These are phyloP conservation scores for Mnemiopsis leidyi DNA, from an alignment of 37 sponge, comb jelly and placozoan species.

Conservation along the genomic window DNA sequence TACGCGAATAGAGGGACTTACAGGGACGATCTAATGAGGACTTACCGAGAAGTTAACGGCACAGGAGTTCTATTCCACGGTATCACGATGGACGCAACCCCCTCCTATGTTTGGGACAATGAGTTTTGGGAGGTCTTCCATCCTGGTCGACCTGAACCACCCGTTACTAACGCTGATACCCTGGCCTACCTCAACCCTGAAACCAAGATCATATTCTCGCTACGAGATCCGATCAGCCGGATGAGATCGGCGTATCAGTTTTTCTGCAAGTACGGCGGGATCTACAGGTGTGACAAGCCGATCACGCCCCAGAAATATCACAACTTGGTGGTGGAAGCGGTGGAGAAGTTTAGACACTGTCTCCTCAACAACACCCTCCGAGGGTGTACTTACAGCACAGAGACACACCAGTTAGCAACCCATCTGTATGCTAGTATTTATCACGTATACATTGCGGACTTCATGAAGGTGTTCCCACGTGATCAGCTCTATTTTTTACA, in stretches of 20 bases:
- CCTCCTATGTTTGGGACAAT: slow-evolving; percentile 29
- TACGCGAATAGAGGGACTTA: not conserved
- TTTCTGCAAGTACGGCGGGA: not conserved
- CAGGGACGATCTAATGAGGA: not conserved
- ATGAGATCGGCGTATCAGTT: slow-evolving; percentile 49
- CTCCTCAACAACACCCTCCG: not conserved
- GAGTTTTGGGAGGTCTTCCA: slow-evolving; percentile 55
- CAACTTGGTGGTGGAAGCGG: not conserved
- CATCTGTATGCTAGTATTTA: not conserved
- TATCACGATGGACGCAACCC: slow-evolving; percentile 48
- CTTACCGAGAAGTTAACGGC: not conserved
- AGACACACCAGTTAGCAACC: slow-evolving; percentile 15
- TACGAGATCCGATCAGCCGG: not conserved
- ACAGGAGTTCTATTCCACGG: not conserved
- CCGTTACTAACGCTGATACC: slow-evolving; percentile 28
- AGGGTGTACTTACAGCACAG: slow-evolving; percentile 36
- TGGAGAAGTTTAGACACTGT: not conserved
- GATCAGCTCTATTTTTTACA: no score
- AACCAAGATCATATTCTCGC: slow-evolving; percentile 4
- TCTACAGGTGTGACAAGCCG: slow-evolving; percentile 1
- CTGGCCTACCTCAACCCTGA: not conserved
- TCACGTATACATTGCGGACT: no score
- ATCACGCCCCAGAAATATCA: slow-evolving; percentile 13
- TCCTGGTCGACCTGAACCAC: not conserved
- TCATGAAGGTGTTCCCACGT: no score